phyloP scores from a whole-genome alignment of 2,888 invertebrate species.

The Chesias legatella region DNA sequence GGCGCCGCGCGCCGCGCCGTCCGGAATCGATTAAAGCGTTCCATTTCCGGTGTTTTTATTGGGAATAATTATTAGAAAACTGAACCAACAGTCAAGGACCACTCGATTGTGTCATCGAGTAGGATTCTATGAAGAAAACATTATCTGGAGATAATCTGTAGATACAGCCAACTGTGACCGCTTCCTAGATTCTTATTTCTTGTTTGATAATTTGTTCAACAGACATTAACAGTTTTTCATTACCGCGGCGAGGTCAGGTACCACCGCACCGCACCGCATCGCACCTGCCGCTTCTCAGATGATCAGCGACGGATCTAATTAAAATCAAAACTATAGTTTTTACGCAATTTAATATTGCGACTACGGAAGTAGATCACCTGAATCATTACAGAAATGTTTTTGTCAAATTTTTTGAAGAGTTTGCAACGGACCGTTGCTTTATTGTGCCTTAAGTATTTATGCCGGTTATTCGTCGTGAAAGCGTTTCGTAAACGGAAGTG shows the following conservation, averaged over 20 bases:
- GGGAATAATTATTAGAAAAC: slow-evolving; percentile 73
- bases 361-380: slow-evolving; percentile 72
- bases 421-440: slow-evolving; percentile 54
- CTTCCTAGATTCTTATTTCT: slow-evolving; percentile 75
- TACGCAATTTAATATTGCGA: slow-evolving; percentile 69
- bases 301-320: slow-evolving; percentile 67
- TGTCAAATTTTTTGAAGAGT: slow-evolving; percentile 62
- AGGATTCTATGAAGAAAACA: slow-evolving; percentile 57
- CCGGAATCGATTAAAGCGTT: slow-evolving; percentile 75
- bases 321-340: slow-evolving; percentile 63
- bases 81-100: slow-evolving; percentile 70
- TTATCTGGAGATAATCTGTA: slow-evolving; percentile 64
- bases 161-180: slow-evolving; percentile 75
- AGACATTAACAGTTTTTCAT: slow-evolving; percentile 60
- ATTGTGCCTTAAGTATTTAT: slow-evolving; percentile 52
- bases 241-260: slow-evolving; percentile 38
- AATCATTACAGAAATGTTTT: slow-evolving; percentile 73
- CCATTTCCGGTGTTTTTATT: slow-evolving; percentile 75
- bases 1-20: slow-evolving; percentile 49
- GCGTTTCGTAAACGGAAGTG: slow-evolving; percentile 47
- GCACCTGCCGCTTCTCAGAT: slow-evolving; percentile 56
- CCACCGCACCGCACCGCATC: slow-evolving; percentile 13
- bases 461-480: slow-evolving; percentile 48
- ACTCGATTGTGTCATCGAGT: slow-evolving; percentile 60
- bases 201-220: slow-evolving; percentile 74